Percentiles rank a stretch among this genome's conserved stretches.
Conservation (phyloP, 2,888 invertebrate species). For the Papilio elwesi region DNA sequence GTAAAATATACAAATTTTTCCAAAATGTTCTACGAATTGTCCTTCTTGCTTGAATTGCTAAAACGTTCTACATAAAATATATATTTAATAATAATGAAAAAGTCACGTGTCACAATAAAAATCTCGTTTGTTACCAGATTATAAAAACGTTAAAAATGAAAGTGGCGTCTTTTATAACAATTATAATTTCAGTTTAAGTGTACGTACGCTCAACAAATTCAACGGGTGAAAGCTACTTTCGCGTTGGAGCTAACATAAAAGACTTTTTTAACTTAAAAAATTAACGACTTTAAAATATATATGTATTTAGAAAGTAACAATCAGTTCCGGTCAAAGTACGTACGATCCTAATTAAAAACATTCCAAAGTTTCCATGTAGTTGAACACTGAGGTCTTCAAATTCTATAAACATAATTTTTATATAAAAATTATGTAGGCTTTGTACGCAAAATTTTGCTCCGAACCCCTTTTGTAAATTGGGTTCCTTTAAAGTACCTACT, state of each 20-base stretch:
- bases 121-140: constrained; percentile 1
- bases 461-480: too few species aligned
- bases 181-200: constrained; percentile 31
- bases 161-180: constrained; percentile 26
- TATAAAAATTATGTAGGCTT: too few species aligned
- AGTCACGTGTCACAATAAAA: not conserved
- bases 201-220: constrained; percentile 29
- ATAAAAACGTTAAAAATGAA: constrained; percentile 27
- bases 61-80: too few species aligned
- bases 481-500: too few species aligned
- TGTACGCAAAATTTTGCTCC: too few species aligned
- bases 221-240: constrained; percentile 36
- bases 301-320: constrained; percentile 15
- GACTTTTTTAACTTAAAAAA: constrained; percentile 14
- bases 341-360: not conserved
- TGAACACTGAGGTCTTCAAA: too few species aligned
- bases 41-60: too few species aligned
- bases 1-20: too few species aligned
- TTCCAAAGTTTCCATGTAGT: not conserved
- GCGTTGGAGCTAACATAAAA: constrained; percentile 26
- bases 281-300: constrained; percentile 21
- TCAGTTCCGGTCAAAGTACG: constrained; percentile 9
- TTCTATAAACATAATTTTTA: too few species aligned
- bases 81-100: not conserved
- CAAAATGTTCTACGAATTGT: too few species aligned